Evolutionary conservation across 2,113 vertebrate species (phyloP).

Genomic region (Drymodes brunneopygia): DNA sequence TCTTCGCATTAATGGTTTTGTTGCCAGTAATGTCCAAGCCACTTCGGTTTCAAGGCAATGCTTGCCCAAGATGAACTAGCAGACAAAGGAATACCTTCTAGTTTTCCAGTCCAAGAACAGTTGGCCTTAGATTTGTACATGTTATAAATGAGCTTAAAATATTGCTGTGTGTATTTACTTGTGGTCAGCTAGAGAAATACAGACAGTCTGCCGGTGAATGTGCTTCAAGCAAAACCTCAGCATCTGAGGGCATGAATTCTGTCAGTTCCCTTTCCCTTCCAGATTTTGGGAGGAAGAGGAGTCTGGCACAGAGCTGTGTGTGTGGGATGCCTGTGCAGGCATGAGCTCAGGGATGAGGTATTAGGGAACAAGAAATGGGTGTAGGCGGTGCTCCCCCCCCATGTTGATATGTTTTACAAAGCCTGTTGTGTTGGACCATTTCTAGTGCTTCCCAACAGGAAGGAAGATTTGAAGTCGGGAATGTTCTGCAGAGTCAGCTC

Average conservation of each 20-base stretch:
- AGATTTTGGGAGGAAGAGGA: not conserved
- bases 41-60: not conserved
- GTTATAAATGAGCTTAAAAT: not conserved
- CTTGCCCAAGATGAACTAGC: not conserved
- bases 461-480: not conserved
- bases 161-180: not conserved
- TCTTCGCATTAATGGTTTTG: not conserved
- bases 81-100: not conserved
- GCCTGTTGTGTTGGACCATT: not conserved
- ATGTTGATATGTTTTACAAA: not conserved
- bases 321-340: not conserved
- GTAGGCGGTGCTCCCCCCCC: not conserved
- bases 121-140: not conserved
- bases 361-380: no score
- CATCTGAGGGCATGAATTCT: fast-evolving
- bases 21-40: not conserved
- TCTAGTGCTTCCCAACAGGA: not conserved
- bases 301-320: not conserved
- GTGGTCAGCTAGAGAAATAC: not conserved
- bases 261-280: not conserved
- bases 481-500: not conserved
- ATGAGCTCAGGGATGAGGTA: not conserved
- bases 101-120: not conserved
- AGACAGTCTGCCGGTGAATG: not conserved
- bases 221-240: not conserved